These are phyloP conservation scores for Sterna hirundo DNA, from an alignment of 2,113 vertebrate species.

Conservation along the genomic window DNA sequence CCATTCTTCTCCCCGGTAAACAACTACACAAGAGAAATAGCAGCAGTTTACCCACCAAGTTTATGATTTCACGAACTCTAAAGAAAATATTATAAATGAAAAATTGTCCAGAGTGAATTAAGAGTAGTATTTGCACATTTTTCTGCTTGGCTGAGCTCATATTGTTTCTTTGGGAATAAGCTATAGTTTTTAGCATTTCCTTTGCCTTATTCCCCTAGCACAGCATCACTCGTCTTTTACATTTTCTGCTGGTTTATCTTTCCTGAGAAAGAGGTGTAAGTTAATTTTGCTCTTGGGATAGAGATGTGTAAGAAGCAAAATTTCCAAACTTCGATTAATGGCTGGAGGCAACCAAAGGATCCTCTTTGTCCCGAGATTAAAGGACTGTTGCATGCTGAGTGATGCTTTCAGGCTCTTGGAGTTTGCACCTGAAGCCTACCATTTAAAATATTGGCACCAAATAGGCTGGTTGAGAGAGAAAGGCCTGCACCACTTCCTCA, in stretches of 20 bases:
- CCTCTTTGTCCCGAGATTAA: conserved; percentile 34
- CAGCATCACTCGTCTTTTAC: conserved; percentile 9
- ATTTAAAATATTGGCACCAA: background rate
- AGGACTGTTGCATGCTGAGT: background rate
- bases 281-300: conserved; percentile 74
- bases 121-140: conserved; percentile 60
- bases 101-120: conserved; percentile 66
- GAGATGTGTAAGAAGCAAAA: conserved; percentile 39
- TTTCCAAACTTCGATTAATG: conserved; percentile 63
- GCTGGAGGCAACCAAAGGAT: conserved; percentile 39
- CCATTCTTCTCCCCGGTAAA: background rate
- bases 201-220: conserved; percentile 68
- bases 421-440: background rate
- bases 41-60: background rate
- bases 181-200: conserved; percentile 57
- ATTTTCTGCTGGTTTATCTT: conserved; percentile 41
- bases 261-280: conserved; percentile 21
- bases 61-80: conserved; percentile 50
- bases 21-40: conserved; percentile 12
- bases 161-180: conserved; percentile 69
- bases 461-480: background rate
- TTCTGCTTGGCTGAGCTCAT: conserved; percentile 50
- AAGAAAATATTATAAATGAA: conserved; percentile 60
- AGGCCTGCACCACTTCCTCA: background rate
- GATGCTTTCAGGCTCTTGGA: conserved; percentile 31